Evolutionary conservation across 2,888 invertebrate genomes (phyloP).

Genomic region (Tethea ocularis): DNA sequence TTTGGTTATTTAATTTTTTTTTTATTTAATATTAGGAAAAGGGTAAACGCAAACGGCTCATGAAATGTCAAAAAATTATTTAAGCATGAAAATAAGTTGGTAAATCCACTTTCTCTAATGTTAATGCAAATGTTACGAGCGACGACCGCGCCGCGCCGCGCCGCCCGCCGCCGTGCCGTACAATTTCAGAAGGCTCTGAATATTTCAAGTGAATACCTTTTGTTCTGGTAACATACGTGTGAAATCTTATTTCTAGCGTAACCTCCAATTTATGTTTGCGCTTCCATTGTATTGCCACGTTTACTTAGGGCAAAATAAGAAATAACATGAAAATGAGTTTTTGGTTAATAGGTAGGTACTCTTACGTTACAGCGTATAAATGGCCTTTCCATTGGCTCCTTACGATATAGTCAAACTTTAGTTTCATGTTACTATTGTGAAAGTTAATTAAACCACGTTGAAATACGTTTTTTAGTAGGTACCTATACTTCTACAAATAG

Average conservation of each 20-base stretch:
- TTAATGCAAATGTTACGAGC: neutral
- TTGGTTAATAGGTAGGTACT: neutral
- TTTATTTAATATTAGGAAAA: no score
- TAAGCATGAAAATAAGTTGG: neutral
- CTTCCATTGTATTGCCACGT: neutral
- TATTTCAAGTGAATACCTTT: constrained; percentile 18
- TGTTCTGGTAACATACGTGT: constrained; percentile 6
- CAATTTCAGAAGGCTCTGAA: constrained; percentile 23
- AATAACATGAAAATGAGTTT: neutral
- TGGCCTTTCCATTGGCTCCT: no score
- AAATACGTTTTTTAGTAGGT: no score
- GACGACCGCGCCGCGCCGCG: no score
- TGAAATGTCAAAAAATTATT: neutral
- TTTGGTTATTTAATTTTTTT: no score
- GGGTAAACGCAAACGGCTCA: no score
- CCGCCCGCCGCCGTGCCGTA: no score
- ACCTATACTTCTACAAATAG: neutral
- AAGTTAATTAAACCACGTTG: no score
- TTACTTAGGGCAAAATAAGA: neutral
- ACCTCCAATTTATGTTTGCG: neutral
- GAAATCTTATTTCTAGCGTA: neutral
- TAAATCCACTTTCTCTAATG: neutral
- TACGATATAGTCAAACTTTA: no score
- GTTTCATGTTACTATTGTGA: no score
- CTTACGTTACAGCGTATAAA: neutral